These are phyloP conservation scores for Onychomys leucogaster DNA, from an alignment of 2,797 vertebrate species.

Conservation along the genomic window DNA sequence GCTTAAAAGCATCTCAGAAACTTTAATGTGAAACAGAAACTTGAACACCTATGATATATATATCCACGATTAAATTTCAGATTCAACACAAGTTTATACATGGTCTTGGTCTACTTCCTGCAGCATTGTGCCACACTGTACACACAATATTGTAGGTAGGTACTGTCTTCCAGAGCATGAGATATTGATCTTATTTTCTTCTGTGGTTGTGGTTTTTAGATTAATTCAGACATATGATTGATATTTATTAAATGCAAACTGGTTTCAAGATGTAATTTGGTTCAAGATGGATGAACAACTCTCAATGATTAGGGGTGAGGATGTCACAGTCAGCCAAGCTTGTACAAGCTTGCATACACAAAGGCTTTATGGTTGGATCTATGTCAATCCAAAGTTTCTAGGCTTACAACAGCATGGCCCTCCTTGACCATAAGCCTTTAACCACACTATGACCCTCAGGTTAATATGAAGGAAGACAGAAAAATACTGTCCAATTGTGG, in stretches of 20 bases:
- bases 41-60: background rate
- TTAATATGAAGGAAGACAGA: background rate
- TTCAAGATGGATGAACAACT: background rate
- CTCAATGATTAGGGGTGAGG: background rate
- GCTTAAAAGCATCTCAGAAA: conserved; percentile 28
- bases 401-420: background rate
- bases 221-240: background rate
- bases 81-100: background rate
- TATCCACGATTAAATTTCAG: background rate
- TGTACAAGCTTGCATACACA: background rate
- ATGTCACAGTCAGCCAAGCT: background rate
- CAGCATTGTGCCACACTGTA: background rate
- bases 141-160: background rate
- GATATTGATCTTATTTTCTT: background rate
- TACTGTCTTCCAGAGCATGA: background rate
- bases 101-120: background rate
- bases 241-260: background rate
- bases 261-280: background rate
- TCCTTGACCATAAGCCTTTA: background rate
- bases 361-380: background rate
- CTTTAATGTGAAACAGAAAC: background rate
- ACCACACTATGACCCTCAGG: background rate
- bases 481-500: background rate
- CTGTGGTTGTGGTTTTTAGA: background rate
- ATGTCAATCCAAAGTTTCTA: background rate